Conservation (phyloP, 2,797 vertebrate species). For the Catostomus latipinnis region DNA sequence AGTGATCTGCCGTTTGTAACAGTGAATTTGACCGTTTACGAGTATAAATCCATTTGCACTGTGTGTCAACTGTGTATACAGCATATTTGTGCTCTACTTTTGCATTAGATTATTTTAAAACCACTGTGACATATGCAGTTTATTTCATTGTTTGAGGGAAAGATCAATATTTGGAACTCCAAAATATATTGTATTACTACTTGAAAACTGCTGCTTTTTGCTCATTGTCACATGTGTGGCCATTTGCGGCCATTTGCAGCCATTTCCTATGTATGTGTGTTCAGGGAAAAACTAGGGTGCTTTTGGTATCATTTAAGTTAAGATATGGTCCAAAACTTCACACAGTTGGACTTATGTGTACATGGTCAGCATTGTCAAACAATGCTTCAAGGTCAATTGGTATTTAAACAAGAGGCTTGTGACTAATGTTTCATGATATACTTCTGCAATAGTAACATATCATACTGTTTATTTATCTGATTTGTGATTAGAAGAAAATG, state of each 20-base stretch:
- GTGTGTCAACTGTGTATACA: background rate
- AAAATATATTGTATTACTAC: background rate
- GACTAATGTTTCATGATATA: background rate
- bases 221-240: background rate
- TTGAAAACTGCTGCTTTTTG: conserved; percentile 20
- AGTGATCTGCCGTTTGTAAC: background rate
- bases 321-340: background rate
- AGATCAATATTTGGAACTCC: background rate
- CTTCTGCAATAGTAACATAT: background rate
- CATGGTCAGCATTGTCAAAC: background rate
- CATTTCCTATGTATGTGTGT: background rate
- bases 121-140: conserved; percentile 14
- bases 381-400: background rate
- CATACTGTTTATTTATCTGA: background rate
- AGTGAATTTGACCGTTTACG: background rate
- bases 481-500: background rate
- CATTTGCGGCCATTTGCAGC: background rate
- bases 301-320: background rate
- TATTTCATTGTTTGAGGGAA: conserved; percentile 1
- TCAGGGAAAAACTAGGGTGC: background rate
- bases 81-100: background rate
- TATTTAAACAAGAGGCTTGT: background rate
- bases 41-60: background rate
- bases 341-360: background rate
- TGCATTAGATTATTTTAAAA: conserved; percentile 12